phyloP scores from a whole-genome alignment of 2,888 invertebrate genomes.

The Callimorpha dominula region DNA sequence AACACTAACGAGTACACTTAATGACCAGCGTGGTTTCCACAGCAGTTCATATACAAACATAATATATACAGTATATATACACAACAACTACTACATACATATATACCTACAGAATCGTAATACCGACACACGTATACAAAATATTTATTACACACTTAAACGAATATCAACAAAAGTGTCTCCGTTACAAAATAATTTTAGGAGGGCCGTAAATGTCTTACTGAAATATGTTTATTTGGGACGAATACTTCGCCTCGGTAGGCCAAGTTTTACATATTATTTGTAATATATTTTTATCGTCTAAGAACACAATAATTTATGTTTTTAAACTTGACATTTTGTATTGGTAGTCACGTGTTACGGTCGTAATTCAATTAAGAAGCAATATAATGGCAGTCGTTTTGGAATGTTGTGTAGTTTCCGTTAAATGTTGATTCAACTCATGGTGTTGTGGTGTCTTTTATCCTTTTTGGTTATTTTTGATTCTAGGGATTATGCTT shows the following conservation, averaged over 20 bases:
- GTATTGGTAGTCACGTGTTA: slow-evolving; percentile 11
- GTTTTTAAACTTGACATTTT: slow-evolving; percentile 11
- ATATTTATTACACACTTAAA: slow-evolving; percentile 39
- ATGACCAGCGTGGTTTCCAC: background rate
- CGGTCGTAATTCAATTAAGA: slow-evolving; percentile 21
- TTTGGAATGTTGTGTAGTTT: slow-evolving; percentile 20
- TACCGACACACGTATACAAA: slow-evolving; percentile 16
- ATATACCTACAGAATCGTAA: slow-evolving; percentile 6
- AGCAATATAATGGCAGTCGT: slow-evolving; percentile 11
- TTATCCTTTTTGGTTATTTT: background rate
- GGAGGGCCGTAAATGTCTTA: slow-evolving; percentile 38
- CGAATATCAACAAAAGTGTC: slow-evolving; percentile 30
- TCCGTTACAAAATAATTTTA: slow-evolving; percentile 35
- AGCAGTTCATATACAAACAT: background rate
- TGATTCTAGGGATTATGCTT: background rate
- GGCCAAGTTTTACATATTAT: slow-evolving; percentile 27
- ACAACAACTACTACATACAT: background rate
- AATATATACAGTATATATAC: background rate
- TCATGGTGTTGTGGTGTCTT: slow-evolving; percentile 5
- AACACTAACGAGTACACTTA: background rate
- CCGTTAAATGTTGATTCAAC: slow-evolving; percentile 1
- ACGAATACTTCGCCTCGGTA: slow-evolving; percentile 19
- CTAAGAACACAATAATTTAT: slow-evolving; percentile 21
- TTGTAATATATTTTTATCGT: slow-evolving; percentile 25
- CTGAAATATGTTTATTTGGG: slow-evolving; percentile 32